phyloP scores from a whole-genome alignment of 2,113 vertebrate genomes.

The Tinamus guttatus region DNA sequence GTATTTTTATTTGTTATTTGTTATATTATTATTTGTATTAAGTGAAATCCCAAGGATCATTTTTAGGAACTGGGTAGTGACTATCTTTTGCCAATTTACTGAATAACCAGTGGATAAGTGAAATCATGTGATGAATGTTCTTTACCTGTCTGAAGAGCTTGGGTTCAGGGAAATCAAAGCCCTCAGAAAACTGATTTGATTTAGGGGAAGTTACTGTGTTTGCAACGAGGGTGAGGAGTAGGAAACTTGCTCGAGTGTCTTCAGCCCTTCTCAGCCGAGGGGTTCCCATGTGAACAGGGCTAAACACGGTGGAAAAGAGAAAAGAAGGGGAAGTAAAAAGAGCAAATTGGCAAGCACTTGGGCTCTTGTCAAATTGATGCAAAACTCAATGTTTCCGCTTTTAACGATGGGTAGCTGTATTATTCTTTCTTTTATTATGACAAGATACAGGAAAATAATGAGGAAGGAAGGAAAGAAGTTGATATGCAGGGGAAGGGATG shows the following conservation, averaged over 20 bases:
- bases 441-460: neutral
- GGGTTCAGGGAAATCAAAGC: neutral
- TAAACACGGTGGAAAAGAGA: neutral
- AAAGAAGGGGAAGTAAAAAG: neutral
- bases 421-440: neutral
- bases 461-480: neutral
- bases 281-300: fast-evolving
- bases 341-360: fast-evolving
- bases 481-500: too few relatives aligned
- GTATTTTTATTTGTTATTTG: too few relatives aligned
- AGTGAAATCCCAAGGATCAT: neutral
- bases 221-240: neutral
- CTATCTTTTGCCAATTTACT: neutral
- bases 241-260: neutral
- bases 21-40: conserved; percentile 22
- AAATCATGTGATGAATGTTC: neutral
- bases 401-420: neutral
- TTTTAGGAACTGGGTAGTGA: neutral
- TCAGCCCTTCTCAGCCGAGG: fast-evolving
- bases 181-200: neutral
- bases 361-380: fast-evolving
- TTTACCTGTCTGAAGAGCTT: neutral
- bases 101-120: neutral
- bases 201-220: neutral
- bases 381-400: neutral